Percentiles rank a stretch among this genome's conserved stretches.
Conservation (phyloP, 35 echinoderm and acorn worm species). For the Lytechinus pictus region DNA sequence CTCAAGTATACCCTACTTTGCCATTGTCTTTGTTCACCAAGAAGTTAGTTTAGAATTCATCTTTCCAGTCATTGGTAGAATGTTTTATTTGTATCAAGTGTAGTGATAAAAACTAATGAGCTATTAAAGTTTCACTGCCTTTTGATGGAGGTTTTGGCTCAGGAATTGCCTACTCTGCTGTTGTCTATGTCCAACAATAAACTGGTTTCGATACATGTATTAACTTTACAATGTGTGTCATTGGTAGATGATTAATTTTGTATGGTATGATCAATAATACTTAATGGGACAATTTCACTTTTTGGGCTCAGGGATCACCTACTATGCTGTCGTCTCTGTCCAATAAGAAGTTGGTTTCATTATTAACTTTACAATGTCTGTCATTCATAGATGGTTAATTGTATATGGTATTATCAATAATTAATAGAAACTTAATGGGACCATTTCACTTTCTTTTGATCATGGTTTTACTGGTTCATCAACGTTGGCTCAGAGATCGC, state of each 20-base stretch:
- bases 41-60: constrained; percentile 62
- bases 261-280: no score
- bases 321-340: no score
- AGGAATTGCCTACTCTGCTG: constrained; percentile 77
- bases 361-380: no score
- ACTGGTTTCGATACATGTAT: constrained; percentile 67
- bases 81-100: neutral
- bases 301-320: no score
- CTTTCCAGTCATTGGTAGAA: no score
- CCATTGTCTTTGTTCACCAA: constrained; percentile 86
- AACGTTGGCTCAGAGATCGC: constrained; percentile 91
- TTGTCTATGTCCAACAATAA: constrained; percentile 87
- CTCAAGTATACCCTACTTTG: no score
- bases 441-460: neutral
- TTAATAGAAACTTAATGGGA: no score
- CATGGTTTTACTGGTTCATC: constrained; percentile 99
- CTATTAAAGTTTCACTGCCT: neutral
- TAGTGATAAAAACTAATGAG: neutral
- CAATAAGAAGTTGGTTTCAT: no score
- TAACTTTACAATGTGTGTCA: neutral
- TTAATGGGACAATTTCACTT: no score
- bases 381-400: no score
- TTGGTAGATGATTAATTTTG: no score
- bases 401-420: no score
- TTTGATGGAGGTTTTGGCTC: constrained; percentile 83